phyloP scores from a whole-genome alignment of 37 sponge, comb jelly and placozoan genomes.

The Chondrosia reniformis region DNA sequence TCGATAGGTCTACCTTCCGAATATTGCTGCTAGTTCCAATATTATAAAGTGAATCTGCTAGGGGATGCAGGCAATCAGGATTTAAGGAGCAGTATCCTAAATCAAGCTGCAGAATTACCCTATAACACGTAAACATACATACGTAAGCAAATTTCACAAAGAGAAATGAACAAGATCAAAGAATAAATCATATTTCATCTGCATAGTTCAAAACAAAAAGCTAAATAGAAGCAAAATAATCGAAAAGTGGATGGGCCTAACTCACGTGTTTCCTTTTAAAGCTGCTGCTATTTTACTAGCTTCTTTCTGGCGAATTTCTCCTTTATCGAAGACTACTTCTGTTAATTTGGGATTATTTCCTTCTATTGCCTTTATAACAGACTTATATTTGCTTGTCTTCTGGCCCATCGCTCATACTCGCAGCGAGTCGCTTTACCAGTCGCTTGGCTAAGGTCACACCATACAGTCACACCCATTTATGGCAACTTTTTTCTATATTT shows the following conservation, averaged over 20 bases:
- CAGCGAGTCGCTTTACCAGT: not conserved
- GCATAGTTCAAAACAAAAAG: too few relatives aligned
- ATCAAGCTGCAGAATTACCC: constrained; percentile 54
- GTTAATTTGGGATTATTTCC: constrained; percentile 38
- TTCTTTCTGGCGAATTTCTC: constrained; percentile 44
- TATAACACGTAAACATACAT: too few relatives aligned
- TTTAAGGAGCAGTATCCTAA: constrained; percentile 47
- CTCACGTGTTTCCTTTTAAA: constrained; percentile 63
- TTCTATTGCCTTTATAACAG: constrained; percentile 29
- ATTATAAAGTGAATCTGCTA: constrained; percentile 64
- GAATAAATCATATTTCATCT: too few relatives aligned
- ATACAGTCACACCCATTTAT: too few relatives aligned
- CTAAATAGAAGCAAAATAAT: too few relatives aligned
- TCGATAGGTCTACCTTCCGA: constrained; percentile 55
- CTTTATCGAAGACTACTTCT: constrained; percentile 42
- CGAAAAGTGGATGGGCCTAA: too few relatives aligned
- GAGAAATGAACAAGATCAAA: too few relatives aligned
- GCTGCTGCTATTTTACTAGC: constrained; percentile 53
- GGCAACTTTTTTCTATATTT: too few relatives aligned
- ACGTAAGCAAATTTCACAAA: too few relatives aligned
- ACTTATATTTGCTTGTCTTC: constrained; percentile 20
- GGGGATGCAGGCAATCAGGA: constrained; percentile 26
- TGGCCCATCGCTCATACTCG: constrained; percentile 59
- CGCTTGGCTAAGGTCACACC: not conserved
- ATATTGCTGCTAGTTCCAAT: constrained; percentile 62